phyloP scores from a whole-genome alignment of 2,797 vertebrate species.

The Myotis myotis region DNA sequence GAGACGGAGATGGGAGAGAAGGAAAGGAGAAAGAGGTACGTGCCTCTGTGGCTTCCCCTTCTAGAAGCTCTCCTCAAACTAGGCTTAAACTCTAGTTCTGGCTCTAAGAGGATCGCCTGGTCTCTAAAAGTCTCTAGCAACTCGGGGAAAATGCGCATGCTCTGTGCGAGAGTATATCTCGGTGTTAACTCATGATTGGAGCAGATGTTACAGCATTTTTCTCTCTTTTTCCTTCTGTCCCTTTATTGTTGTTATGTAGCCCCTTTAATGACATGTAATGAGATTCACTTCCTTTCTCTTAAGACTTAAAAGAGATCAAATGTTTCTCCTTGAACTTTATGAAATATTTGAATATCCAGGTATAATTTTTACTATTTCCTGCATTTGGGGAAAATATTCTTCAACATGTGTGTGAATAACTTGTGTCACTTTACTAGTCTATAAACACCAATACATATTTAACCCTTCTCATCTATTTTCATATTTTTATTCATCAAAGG shows the following conservation, averaged over 20 bases:
- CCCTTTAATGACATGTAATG: background rate
- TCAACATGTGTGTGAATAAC: background rate
- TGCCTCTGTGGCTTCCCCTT: background rate
- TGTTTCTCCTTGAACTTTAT: background rate
- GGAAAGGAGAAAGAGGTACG: fast-evolving
- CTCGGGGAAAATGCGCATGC: background rate
- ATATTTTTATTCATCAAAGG: background rate
- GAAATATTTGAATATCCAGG: background rate
- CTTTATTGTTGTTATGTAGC: background rate
- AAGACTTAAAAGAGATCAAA: background rate
- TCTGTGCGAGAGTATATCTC: background rate
- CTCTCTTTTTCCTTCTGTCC: background rate
- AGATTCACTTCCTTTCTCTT: background rate
- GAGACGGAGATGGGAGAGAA: background rate
- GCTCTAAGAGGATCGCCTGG: fast-evolving
- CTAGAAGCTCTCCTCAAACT: background rate
- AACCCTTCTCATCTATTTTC: background rate
- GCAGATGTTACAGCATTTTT: background rate
- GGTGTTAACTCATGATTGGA: background rate
- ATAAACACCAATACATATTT: background rate
- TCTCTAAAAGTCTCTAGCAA: background rate
- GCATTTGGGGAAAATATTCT: background rate
- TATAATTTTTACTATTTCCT: background rate
- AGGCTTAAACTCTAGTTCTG: background rate
- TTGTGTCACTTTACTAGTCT: background rate